phyloP scores from a whole-genome alignment of 2,888 invertebrate species.

The Chromoteleia sp. region DNA sequence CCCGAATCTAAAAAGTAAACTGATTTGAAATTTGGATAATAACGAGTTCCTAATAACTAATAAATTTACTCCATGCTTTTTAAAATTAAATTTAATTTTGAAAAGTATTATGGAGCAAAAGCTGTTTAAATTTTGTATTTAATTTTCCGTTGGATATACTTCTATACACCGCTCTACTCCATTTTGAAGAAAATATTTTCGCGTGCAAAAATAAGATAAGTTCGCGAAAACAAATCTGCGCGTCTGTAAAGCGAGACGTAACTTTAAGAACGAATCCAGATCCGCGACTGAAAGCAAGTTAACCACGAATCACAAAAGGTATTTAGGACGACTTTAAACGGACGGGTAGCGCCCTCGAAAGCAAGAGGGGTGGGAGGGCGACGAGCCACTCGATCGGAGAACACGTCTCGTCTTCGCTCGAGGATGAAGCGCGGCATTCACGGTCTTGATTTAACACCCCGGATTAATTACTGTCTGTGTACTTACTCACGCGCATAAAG shows the following conservation, averaged over 20 bases:
- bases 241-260: too few species aligned
- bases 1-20: too few species aligned
- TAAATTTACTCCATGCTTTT: constrained; percentile 14
- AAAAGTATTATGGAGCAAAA: constrained; percentile 11
- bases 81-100: constrained; percentile 35
- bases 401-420: constrained; percentile 74
- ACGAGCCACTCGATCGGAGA: constrained; percentile 75
- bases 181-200: too few species aligned
- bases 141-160: too few species aligned
- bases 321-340: constrained; percentile 36
- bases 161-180: too few species aligned
- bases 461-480: constrained; percentile 82
- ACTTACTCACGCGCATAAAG: constrained; percentile 71
- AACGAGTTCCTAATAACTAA: neutral
- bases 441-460: constrained; percentile 81
- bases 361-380: constrained; percentile 42
- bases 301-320: constrained; percentile 46
- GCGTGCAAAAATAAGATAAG: too few species aligned
- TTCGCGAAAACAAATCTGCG: too few species aligned
- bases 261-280: neutral
- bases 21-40: constrained; percentile 27
- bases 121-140: neutral
- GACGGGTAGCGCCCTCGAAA: constrained; percentile 52
- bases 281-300: constrained; percentile 27
- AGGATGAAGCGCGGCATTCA: constrained; percentile 75